A percentile compares a stretch with the other conserved stretches of the same genome.
These are phyloP conservation scores for Philereme transversata DNA, from an alignment of 2,888 invertebrate species.

Conservation along the genomic window DNA sequence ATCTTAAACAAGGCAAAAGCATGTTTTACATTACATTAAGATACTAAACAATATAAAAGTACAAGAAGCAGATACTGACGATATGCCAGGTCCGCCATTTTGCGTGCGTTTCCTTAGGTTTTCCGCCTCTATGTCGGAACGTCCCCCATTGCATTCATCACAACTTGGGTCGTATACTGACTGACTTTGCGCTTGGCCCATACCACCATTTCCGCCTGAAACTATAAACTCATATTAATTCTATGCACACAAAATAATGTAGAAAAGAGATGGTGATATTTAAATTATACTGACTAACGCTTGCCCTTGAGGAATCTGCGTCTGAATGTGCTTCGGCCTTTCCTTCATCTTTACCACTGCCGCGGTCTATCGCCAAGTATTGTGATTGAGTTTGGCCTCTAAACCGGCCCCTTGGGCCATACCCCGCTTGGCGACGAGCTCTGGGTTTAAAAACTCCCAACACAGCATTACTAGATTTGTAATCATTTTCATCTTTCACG, in stretches of 20 bases:
- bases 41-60: background rate
- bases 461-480: slow-evolving; percentile 19
- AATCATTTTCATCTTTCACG: slow-evolving; percentile 22
- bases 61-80: slow-evolving; percentile 34
- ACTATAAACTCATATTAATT: slow-evolving; percentile 32
- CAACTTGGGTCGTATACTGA: slow-evolving; percentile 87
- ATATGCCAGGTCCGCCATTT: slow-evolving; percentile 26
- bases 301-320: slow-evolving; percentile 87
- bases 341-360: slow-evolving; percentile 86
- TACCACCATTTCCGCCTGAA: slow-evolving; percentile 91
- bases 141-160: slow-evolving; percentile 84
- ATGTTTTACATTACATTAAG: background rate
- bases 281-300: slow-evolving; percentile 86
- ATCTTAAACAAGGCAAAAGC: slow-evolving; percentile 34
- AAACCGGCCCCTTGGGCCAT: slow-evolving; percentile 72
- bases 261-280: background rate
- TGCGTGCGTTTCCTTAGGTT: slow-evolving; percentile 50
- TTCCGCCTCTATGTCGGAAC: slow-evolving; percentile 50
- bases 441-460: slow-evolving; percentile 36
- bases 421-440: slow-evolving; percentile 54
- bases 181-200: slow-evolving; percentile 96
- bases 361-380: slow-evolving; percentile 85
- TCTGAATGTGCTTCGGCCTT: slow-evolving; percentile 93
- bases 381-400: slow-evolving; percentile 94
- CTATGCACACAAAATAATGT: background rate